Evolutionary conservation across 2,797 vertebrate species (phyloP), one percentile per base, ranked within the genome.

Genomic region (Coregonus sp.): DNA sequence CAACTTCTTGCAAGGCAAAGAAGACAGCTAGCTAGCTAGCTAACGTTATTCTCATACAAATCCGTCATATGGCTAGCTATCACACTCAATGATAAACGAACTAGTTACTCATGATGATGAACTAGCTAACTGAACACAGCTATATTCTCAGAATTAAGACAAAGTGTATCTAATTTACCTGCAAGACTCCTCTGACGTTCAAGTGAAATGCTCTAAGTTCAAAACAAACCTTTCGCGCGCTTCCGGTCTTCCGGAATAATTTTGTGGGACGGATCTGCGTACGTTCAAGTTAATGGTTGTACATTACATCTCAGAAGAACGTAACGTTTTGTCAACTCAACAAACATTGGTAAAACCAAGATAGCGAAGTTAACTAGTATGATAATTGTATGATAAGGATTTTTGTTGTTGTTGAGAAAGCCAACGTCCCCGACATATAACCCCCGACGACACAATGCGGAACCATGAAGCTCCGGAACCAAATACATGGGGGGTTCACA

Each of bases 381-480:
- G 4, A 20, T 47, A 47, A 9, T 2, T 47, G 9, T 47, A 1
- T 63, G 20, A 25, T 63, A 63, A 63, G 4, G 11, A 63, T 25
- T 25, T 63, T 3, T 25, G 1, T 25, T 3, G 2, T 61, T n/a
- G 2, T 59, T 59, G 16, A 20, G 5, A 20, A 61, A n/a, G 56
- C 18, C 15, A 5, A 20, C 4, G 56, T 59, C 5, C 6, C 15
- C 16, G 14, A 3, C 2, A 66, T n/a, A 35, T 4, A n/a, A 37
- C 40, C 16, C 1, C 20, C 2, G 2, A n/a, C 0, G 35, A 14
- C n/a, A 5, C 54, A 47, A 18, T 14, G 5, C 47, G 87, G 86
- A 92, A 89, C 88, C 0, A 12, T 76, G 0, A 0, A 31, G 67
- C 1, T 5, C 6, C 25, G 67, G 78, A 86, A 89, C 83, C 75